Conservation (phyloP, 1,140 invertebrate genomes). For the Matsumurasca onukii region DNA sequence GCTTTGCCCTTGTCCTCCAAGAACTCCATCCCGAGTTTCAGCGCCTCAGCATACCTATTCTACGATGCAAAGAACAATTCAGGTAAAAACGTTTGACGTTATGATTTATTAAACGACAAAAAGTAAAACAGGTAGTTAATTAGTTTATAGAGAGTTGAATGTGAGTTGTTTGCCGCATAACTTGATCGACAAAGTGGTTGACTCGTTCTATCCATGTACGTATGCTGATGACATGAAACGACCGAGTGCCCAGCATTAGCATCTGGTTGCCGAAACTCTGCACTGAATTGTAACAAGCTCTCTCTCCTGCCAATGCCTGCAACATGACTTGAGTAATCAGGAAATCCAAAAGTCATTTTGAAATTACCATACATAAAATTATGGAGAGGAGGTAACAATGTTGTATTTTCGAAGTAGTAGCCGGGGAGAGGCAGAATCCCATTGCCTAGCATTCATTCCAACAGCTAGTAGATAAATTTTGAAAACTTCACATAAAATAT, state of each 20-base stretch:
- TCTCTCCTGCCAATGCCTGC: constrained; percentile 80
- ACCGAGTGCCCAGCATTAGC: constrained; percentile 79
- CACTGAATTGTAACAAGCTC: constrained; percentile 89
- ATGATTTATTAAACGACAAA: no score
- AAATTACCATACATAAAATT: no score
- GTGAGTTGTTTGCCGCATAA: constrained; percentile 7
- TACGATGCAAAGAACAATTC: constrained; percentile 45
- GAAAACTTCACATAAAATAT: no score
- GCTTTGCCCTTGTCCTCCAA: constrained; percentile 67
- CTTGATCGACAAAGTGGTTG: constrained; percentile 66
- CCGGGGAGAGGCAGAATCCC: no score
- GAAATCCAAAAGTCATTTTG: no score
- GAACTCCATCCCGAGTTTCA: constrained; percentile 65
- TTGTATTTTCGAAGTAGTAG: no score
- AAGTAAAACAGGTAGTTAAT: no score
- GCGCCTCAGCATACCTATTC: constrained; percentile 61
- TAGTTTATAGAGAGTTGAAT: neutral
- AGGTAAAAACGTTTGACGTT: neutral
- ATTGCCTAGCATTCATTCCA: no score
- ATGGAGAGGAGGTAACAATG: no score
- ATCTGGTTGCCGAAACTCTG: constrained; percentile 79
- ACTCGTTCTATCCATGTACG: constrained; percentile 80
- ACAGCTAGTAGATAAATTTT: no score
- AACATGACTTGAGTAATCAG: constrained; percentile 32
- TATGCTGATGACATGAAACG: constrained; percentile 76